Evolutionary conservation across 92 coral and sea anemone species (phyloP).

Genomic region (Siderastrea radians): DNA sequence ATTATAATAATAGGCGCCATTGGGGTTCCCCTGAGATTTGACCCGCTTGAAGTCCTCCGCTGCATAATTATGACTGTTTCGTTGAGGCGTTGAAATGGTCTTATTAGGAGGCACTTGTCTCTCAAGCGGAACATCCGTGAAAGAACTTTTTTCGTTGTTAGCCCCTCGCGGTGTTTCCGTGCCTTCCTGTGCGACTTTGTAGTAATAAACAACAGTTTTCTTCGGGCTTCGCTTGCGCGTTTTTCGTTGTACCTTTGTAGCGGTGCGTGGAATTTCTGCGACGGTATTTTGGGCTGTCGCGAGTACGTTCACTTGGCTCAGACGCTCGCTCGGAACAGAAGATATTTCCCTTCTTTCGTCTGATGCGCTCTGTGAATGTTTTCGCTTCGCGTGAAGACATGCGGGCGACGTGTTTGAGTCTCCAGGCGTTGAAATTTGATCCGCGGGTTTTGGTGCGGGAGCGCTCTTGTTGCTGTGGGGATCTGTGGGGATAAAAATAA

Average conservation of each 20-base stretch:
- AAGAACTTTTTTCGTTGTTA: slow-evolving; percentile 1
- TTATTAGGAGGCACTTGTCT: slow-evolving; percentile 21
- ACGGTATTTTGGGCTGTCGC: slow-evolving; percentile 15
- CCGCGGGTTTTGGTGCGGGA: slow-evolving; percentile 40
- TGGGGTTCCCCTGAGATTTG: slow-evolving; percentile 73
- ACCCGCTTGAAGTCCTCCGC: slow-evolving; percentile 32
- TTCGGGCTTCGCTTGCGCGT: slow-evolving; percentile 71
- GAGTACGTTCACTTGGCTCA: slow-evolving; percentile 1
- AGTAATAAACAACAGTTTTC: slow-evolving; percentile 63
- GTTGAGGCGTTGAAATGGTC: slow-evolving; percentile 25
- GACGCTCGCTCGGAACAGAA: background rate
- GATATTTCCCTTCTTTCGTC: slow-evolving; percentile 30
- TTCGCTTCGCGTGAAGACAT: slow-evolving; percentile 20
- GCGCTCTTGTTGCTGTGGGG: slow-evolving; percentile 48
- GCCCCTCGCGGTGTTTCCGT: slow-evolving; percentile 1
- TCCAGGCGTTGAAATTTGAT: slow-evolving; percentile 63
- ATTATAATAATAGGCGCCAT: slow-evolving; percentile 36
- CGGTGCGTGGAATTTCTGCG: slow-evolving; percentile 31
- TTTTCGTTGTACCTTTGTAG: slow-evolving; percentile 22
- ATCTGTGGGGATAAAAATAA: slow-evolving; percentile 39
- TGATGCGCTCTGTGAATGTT: slow-evolving; percentile 13
- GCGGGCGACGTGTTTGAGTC: background rate
- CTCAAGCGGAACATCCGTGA: slow-evolving; percentile 39
- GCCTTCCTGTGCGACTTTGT: slow-evolving; percentile 26
- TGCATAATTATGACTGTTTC: slow-evolving; percentile 25